Percentiles rank a stretch among this genome's conserved stretches.
Evolutionary conservation across 2,113 vertebrate species (phyloP).

Genomic region (Perca fluviatilis): DNA sequence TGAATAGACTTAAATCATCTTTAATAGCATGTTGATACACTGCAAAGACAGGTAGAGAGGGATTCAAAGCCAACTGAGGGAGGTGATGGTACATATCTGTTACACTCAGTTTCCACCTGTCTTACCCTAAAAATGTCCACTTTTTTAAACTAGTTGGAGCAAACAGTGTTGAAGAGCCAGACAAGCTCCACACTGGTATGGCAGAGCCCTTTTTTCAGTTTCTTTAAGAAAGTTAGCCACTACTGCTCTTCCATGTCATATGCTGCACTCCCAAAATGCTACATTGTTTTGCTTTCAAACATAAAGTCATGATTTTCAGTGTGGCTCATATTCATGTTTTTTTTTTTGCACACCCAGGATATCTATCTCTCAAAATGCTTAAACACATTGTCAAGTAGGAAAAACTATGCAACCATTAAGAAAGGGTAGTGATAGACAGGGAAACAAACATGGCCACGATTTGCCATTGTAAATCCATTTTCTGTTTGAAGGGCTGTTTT

Average conservation of each 20-base stretch:
- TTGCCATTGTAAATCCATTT: constrained; percentile 4
- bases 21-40: constrained; percentile 85
- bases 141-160: constrained; percentile 48
- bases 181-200: constrained; percentile 68
- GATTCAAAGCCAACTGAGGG: constrained; percentile 70
- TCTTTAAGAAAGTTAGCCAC: constrained; percentile 57
- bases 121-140: constrained; percentile 36
- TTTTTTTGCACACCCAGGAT: constrained; percentile 26
- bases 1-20: constrained; percentile 80
- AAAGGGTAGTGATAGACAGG: constrained; percentile 29
- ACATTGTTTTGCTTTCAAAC: constrained; percentile 65
- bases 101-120: constrained; percentile 61
- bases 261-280: constrained; percentile 70
- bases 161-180: constrained; percentile 70
- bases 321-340: constrained; percentile 30
- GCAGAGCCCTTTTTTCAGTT: constrained; percentile 78
- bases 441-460: constrained; percentile 9
- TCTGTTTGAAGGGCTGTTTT: constrained; percentile 16
- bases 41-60: constrained; percentile 77
- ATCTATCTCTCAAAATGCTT: constrained; percentile 28
- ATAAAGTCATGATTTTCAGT: constrained; percentile 16
- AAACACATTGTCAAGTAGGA: constrained; percentile 36
- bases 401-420: constrained; percentile 39
- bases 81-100: constrained; percentile 58
- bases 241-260: constrained; percentile 33